These are phyloP conservation scores for Megastigmus dorsalis DNA, from an alignment of 2,888 invertebrate species.

Conservation along the genomic window DNA sequence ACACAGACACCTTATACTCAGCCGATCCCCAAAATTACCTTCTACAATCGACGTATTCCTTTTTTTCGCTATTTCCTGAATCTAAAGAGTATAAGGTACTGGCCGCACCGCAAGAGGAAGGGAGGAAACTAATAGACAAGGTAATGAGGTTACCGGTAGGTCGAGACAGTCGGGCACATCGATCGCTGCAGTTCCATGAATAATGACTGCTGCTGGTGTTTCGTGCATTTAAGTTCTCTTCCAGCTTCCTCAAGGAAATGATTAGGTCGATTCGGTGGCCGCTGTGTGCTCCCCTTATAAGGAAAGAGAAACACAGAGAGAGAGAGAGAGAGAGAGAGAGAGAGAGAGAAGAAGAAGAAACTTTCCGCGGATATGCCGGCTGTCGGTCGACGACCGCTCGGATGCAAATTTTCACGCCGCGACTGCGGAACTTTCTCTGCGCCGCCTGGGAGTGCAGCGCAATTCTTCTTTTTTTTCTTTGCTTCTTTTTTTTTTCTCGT, in stretches of 20 bases:
- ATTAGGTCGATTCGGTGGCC: slow-evolving; percentile 2
- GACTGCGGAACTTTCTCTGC: background rate
- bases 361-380: background rate
- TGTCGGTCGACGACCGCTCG: slow-evolving; percentile 4
- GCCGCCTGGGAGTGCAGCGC: too few species aligned
- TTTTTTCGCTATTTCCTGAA: too few species aligned
- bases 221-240: background rate
- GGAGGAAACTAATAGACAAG: slow-evolving; percentile 43
- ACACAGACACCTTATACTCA: too few species aligned
- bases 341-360: background rate
- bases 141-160: slow-evolving; percentile 59
- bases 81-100: too few species aligned
- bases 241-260: slow-evolving; percentile 22
- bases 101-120: background rate
- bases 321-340: background rate
- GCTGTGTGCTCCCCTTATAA: too few species aligned
- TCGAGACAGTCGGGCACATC: slow-evolving; percentile 45
- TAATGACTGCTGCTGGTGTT: slow-evolving; percentile 21
- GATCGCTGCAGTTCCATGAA: slow-evolving; percentile 14
- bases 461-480: too few species aligned
- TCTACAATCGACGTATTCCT: too few species aligned
- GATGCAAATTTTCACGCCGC: background rate
- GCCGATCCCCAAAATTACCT: too few species aligned
- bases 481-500: too few species aligned
- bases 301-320: background rate